Base-by-base conservation (phyloP, 2,888 invertebrate genomes). In the Theretra japonica region DNA sequence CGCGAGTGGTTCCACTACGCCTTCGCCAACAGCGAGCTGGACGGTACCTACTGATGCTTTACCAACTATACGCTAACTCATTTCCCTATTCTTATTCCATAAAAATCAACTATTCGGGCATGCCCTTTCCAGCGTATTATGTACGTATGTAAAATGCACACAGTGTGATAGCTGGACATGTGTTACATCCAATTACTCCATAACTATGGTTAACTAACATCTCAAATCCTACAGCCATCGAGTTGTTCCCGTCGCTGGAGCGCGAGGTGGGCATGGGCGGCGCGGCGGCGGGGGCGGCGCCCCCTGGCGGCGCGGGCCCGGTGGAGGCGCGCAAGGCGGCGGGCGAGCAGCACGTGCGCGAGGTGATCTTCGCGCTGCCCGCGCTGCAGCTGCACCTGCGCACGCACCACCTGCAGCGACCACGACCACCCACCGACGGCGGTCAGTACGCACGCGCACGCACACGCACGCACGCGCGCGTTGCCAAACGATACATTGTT, bases 1-100 rank as follows among this genome's bases (percentile, higher is more conserved):
- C 97, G 97, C 83, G 99, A 99, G 91, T 99, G 99, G 99, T 99
- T 99, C 95, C 97, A 97, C 82, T 99, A 99, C 90, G 98, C 99
- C 0, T 99, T 99, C 93, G 97, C 98, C 25, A 98, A 97, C 81
- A 97, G 98, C 88, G 99, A 99, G 91, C 97, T 99, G 72, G 99
- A 99, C 93, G 98, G 98, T 98, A 41, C 17, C 98, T 98, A 23
- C 25, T 3, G 19, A 0, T 59, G 23, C 7, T 2, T 28, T 28
- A 28, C 28, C n/a, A n/a, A n/a, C n/a, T n/a, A n/a, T n/a, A 28
- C 28, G 5, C 3, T 4, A 28, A 28, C 28, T 28, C 3, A 28
- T 5, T 28, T 5, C 28, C 28, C 28, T 5, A 28, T 28, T 28
- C n/a, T n/a, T n/a, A n/a, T n/a, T n/a, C n/a, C n/a, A n/a, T n/a